Percentiles rank a stretch among this genome's conserved stretches.
Conservation (phyloP, 1,140 invertebrate species). For the Wasmannia auropunctata region DNA sequence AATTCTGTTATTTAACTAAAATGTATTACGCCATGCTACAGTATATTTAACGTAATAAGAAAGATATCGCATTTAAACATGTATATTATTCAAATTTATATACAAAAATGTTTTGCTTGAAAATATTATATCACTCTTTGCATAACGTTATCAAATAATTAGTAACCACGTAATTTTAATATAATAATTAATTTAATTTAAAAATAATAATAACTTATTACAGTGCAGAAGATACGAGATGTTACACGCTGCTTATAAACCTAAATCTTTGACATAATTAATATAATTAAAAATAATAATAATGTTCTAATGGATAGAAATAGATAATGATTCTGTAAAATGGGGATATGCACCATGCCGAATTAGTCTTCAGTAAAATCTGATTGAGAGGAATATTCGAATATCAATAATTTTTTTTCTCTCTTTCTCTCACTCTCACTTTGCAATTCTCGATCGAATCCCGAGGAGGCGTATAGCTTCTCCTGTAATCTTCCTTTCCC, state of each 20-base stretch:
- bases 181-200: too few species aligned
- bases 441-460: background rate
- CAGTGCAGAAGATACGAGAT: background rate
- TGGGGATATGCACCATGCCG: background rate
- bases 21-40: background rate
- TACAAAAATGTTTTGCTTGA: background rate
- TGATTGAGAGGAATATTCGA: background rate
- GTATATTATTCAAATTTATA: background rate
- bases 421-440: background rate
- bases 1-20: background rate
- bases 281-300: background rate
- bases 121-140: background rate
- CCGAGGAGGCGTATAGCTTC: background rate
- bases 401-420: background rate
- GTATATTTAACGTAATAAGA: background rate
- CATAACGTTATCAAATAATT: constrained; percentile 25
- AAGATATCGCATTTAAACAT: background rate
- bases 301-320: background rate
- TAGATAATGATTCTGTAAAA: background rate
- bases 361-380: constrained; percentile 5
- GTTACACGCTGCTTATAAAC: background rate
- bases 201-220: background rate
- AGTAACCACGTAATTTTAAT: background rate
- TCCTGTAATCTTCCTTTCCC: constrained; percentile 37
- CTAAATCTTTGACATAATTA: background rate